Conservation (phyloP, 2,888 invertebrate genomes). For the Andricus curvator region DNA sequence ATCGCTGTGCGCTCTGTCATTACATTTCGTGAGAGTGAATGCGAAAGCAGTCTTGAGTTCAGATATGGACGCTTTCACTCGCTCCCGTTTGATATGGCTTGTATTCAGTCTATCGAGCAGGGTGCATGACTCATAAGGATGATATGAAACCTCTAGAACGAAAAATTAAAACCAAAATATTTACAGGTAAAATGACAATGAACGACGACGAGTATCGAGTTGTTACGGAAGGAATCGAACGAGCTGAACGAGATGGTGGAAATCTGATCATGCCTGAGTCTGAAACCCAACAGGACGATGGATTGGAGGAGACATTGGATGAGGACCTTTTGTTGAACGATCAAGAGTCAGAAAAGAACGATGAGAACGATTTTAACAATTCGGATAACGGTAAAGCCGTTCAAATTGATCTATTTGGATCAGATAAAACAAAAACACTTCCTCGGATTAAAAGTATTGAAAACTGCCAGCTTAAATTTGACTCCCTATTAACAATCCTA, state of each 20-base stretch:
- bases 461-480: not conserved
- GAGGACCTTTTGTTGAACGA: too few relatives aligned
- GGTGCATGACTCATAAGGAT: not conserved
- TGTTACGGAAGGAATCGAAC: not conserved
- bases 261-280: not conserved
- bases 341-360: too few relatives aligned
- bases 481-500: not conserved
- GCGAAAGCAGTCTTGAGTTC: not conserved
- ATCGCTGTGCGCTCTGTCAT: not conserved
- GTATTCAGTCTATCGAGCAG: not conserved
- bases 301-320: too few relatives aligned
- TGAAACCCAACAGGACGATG: not conserved
- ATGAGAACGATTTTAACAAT: too few relatives aligned
- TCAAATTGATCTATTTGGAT: too few relatives aligned
- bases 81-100: not conserved
- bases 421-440: too few relatives aligned
- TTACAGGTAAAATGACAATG: not conserved
- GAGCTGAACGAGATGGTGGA: not conserved
- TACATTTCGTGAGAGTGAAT: not conserved
- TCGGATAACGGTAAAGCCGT: too few relatives aligned
- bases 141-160: not conserved
- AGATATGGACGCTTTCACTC: not conserved
- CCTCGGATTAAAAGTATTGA: not conserved
- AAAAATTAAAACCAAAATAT: not conserved
- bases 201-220: not conserved